Conservation (phyloP, 2,888 invertebrate species). For the Eristalinus aeneus region DNA sequence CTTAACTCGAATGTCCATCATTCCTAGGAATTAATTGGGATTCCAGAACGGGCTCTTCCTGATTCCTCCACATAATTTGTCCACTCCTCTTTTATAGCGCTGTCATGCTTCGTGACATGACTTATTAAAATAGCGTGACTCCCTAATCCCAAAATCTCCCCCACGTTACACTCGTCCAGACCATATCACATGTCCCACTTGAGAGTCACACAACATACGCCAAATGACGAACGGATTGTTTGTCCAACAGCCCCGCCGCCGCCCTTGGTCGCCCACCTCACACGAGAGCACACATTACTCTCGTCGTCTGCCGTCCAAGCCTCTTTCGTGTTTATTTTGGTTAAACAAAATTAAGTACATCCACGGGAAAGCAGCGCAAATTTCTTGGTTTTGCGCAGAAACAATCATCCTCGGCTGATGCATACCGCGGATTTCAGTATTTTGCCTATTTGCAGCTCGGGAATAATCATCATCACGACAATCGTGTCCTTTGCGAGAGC, state of each 20-base stretch:
- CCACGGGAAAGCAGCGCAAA: conserved; percentile 47
- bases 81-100: conserved; percentile 39
- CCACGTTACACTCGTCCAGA: conserved; percentile 62
- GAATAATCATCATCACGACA: conserved; percentile 71
- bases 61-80: conserved; percentile 37
- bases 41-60: conserved; percentile 6
- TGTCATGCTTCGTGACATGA: conserved; percentile 65
- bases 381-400: conserved; percentile 51
- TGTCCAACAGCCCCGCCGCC: not conserved
- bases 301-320: not conserved
- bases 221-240: conserved; percentile 52
- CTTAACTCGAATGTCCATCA: not conserved
- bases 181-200: conserved; percentile 57
- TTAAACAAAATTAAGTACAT: conserved; percentile 59
- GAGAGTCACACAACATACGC: conserved; percentile 36
- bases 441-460: conserved; percentile 64
- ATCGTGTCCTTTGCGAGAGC: conserved; percentile 63
- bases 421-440: conserved; percentile 65
- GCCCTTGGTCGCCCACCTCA: not conserved
- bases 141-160: conserved; percentile 62
- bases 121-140: conserved; percentile 71
- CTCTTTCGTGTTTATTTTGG: conserved; percentile 45
- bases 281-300: not conserved
- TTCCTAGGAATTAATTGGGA: conserved; percentile 8
- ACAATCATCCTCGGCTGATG: conserved; percentile 59